phyloP scores from a whole-genome alignment of 1,140 invertebrate species.

The Trichoplusia ni region DNA sequence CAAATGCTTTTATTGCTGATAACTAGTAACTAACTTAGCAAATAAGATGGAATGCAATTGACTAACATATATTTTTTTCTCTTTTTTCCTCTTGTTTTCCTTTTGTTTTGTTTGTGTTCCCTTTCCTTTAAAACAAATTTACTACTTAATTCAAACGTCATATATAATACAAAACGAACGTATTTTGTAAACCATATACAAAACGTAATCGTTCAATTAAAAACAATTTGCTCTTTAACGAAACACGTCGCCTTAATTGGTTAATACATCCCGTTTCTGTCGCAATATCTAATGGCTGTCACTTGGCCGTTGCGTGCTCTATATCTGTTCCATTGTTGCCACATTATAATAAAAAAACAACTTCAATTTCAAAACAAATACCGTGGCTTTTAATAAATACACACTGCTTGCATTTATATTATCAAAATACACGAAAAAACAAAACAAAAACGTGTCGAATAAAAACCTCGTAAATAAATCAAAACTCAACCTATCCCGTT shows the following conservation, averaged over 20 bases:
- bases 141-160: not conserved
- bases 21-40: slow-evolving; percentile 12
- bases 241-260: slow-evolving; percentile 55
- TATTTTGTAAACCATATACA: slow-evolving; percentile 14
- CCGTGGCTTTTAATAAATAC: too few relatives aligned
- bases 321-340: slow-evolving; percentile 46
- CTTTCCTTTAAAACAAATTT: not conserved
- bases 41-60: slow-evolving; percentile 33
- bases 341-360: slow-evolving; percentile 10
- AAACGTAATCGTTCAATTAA: slow-evolving; percentile 48
- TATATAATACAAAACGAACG: too few relatives aligned
- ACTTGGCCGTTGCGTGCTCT: slow-evolving; percentile 44
- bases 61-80: slow-evolving; percentile 60
- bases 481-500: slow-evolving; percentile 26
- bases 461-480: too few relatives aligned
- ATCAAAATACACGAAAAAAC: not conserved
- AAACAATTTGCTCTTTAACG: slow-evolving; percentile 53
- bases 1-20: slow-evolving; percentile 19
- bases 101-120: slow-evolving; percentile 55
- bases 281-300: slow-evolving; percentile 39
- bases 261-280: slow-evolving; percentile 57
- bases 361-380: too few relatives aligned
- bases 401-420: too few relatives aligned
- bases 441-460: not conserved
- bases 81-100: slow-evolving; percentile 42